Conservation (phyloP, 2,797 vertebrate species). For the Spondyliosoma cantharus region DNA sequence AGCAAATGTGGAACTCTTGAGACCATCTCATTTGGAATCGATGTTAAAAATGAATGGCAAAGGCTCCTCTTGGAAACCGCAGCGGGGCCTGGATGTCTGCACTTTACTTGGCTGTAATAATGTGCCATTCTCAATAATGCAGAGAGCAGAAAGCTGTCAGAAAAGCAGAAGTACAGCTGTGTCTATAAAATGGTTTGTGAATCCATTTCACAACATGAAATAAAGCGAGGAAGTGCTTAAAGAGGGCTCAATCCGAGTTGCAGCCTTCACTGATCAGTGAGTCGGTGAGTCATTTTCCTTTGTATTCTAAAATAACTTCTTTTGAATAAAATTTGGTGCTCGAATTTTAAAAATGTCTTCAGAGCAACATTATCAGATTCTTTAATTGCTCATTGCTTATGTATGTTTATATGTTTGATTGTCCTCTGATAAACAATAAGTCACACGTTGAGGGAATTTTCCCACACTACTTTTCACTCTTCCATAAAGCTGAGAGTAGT, state of each 20-base stretch:
- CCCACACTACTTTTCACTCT: slow-evolving; percentile 2
- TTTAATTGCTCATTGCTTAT: not conserved
- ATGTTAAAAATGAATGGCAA: slow-evolving; percentile 70
- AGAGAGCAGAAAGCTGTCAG: slow-evolving; percentile 51
- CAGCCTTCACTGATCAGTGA: slow-evolving; percentile 13
- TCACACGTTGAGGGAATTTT: not conserved
- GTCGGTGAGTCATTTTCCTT: not conserved
- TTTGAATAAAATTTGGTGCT: not conserved
- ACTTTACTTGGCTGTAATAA: slow-evolving; percentile 49
- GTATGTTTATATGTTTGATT: slow-evolving; percentile 1
- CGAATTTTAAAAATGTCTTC: not conserved
- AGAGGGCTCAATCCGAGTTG: slow-evolving; percentile 8
- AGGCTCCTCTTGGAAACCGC: slow-evolving; percentile 36
- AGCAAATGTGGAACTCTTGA: slow-evolving; percentile 41
- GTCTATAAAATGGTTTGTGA: slow-evolving; percentile 37
- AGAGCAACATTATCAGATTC: not conserved
- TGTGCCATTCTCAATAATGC: slow-evolving; percentile 65
- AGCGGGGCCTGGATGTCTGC: slow-evolving; percentile 27
- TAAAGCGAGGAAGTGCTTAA: slow-evolving; percentile 27
- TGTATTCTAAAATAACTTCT: not conserved
- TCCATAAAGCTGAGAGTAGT: not conserved
- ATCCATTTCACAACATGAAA: slow-evolving; percentile 49
- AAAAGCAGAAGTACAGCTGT: slow-evolving; percentile 49
- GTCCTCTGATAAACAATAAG: slow-evolving; percentile 7
- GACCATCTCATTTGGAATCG: slow-evolving; percentile 57